Percentiles rank a stretch among this genome's conserved stretches.
These are phyloP conservation scores for Lottia scabra DNA, from an alignment of 2,888 invertebrate genomes.

Conservation along the genomic window DNA sequence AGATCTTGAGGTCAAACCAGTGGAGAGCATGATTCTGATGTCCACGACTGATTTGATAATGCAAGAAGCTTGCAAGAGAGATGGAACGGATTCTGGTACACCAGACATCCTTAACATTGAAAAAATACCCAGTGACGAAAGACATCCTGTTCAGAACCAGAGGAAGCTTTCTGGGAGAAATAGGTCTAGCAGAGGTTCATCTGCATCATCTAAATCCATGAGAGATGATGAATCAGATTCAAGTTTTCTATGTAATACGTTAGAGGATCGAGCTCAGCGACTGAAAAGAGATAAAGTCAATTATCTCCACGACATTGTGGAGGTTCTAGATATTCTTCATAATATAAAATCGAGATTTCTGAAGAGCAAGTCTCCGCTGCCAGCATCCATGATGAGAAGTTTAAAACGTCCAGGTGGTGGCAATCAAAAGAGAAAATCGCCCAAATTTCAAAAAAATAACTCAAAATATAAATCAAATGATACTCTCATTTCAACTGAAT, in stretches of 20 bases:
- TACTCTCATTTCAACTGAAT: background rate
- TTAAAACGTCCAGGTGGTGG: background rate
- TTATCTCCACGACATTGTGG: conserved; percentile 35
- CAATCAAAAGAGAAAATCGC: background rate
- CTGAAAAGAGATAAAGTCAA: conserved; percentile 34
- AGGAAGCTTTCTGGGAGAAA: background rate
- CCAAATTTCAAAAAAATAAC: background rate
- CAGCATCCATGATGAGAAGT: background rate
- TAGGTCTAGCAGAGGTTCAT: background rate
- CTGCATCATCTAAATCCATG: too few relatives aligned
- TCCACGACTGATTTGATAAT: background rate
- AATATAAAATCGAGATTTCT: conserved; percentile 45
- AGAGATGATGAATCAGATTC: background rate
- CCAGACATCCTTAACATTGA: too few relatives aligned
- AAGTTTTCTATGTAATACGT: background rate
- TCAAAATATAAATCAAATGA: background rate
- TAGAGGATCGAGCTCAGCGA: conserved; percentile 33
- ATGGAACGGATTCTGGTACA: background rate
- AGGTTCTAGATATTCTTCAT: conserved; percentile 36
- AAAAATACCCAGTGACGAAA: background rate
- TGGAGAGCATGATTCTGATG: background rate
- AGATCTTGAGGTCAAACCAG: background rate
- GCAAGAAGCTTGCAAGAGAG: background rate
- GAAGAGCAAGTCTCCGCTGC: conserved; percentile 37
- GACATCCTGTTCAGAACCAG: background rate